phyloP scores from a whole-genome alignment of 2,113 vertebrate genomes.

The Ursus arctos region DNA sequence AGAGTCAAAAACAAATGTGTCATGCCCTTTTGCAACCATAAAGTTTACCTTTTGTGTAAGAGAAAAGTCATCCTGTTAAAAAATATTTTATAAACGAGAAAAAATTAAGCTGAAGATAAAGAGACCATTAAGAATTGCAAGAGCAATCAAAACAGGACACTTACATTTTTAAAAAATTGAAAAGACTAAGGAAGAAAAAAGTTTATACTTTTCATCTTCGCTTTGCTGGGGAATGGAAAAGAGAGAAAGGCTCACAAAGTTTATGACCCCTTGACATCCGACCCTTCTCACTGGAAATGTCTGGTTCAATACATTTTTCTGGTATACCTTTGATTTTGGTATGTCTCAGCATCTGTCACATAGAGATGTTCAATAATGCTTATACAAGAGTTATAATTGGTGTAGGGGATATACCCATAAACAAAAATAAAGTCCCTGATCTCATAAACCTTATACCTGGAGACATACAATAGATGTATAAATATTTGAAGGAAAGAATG shows the following conservation, averaged over 20 bases:
- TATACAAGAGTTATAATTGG: background rate
- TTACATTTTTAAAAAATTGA: background rate
- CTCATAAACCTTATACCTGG: background rate
- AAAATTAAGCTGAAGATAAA: slow-evolving; percentile 16
- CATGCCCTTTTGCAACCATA: background rate
- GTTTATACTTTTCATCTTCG: background rate
- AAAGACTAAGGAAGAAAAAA: background rate
- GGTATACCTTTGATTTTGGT: background rate
- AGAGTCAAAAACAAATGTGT: slow-evolving; percentile 5
- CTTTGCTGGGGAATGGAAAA: background rate
- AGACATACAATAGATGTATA: background rate
- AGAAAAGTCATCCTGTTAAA: slow-evolving; percentile 30
- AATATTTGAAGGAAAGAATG: background rate
- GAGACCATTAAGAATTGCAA: background rate
- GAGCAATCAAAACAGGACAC: background rate
- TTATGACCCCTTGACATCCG: background rate
- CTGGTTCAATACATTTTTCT: background rate
- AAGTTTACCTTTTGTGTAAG: slow-evolving; percentile 18
- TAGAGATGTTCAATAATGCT: background rate
- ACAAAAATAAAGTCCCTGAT: background rate
- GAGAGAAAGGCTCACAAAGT: background rate
- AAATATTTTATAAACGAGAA: slow-evolving; percentile 21
- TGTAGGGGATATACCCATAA: background rate
- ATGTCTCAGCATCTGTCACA: background rate
- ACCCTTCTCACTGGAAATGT: background rate